Conservation (phyloP, 2,888 invertebrate species). For the Melolontha melolontha region DNA sequence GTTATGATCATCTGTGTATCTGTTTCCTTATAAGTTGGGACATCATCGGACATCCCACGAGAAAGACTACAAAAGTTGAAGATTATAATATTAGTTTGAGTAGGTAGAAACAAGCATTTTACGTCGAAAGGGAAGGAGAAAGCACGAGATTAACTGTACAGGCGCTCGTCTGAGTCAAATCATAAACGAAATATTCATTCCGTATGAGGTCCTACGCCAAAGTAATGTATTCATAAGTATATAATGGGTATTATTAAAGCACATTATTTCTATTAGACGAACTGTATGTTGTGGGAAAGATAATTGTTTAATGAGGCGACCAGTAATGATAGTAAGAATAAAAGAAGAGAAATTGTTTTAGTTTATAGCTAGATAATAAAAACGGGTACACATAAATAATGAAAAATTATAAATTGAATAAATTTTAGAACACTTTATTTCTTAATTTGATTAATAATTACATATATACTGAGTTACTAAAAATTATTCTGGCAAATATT, state of each 20-base stretch:
- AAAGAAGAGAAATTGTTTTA: conserved; percentile 10
- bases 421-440: too few relatives aligned
- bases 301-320: conserved; percentile 10
- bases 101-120: conserved; percentile 18
- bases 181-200: conserved; percentile 5
- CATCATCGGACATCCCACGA: conserved; percentile 13
- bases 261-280: conserved; percentile 12
- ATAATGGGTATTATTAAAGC: conserved; percentile 22
- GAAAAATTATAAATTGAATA: too few relatives aligned
- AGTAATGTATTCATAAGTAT: conserved; percentile 12
- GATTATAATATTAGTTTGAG: conserved; percentile 3
- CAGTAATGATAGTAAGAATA: conserved; percentile 2
- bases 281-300: conserved; percentile 13
- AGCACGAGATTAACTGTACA: conserved; percentile 25
- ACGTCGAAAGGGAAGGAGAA: conserved; percentile 23
- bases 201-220: conserved; percentile 13
- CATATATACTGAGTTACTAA: too few relatives aligned
- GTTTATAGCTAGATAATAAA: not conserved
- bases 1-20: conserved; percentile 4
- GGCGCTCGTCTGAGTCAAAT: conserved; percentile 11
- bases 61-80: conserved; percentile 11
- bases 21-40: conserved; percentile 17
- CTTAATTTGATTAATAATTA: too few relatives aligned
- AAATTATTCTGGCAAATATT: too few relatives aligned
- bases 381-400: too few relatives aligned